Conservation (phyloP, 1,140 invertebrate genomes). For the Meloidogyne floridensis region DNA sequence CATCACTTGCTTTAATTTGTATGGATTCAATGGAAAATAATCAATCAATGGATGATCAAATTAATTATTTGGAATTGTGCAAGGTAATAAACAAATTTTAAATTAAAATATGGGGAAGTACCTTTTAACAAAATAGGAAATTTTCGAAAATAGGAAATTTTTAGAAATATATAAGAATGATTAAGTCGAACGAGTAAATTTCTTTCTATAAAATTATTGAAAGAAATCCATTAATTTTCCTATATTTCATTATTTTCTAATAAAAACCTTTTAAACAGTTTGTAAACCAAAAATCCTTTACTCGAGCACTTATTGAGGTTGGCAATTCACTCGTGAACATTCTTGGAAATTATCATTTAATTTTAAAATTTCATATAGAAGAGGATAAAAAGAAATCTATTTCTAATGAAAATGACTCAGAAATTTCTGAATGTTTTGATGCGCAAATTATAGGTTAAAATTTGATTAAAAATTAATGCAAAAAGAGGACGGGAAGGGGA, state of each 20-base stretch:
- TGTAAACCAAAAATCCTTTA: not conserved
- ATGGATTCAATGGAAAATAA: not conserved
- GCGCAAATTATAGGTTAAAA: not conserved
- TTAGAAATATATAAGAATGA: no score
- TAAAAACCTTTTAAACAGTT: not conserved
- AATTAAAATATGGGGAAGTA: no score
- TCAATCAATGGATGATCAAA: slow-evolving; percentile 49
- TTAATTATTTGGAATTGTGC: slow-evolving; percentile 53
- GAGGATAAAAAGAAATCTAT: slow-evolving; percentile 48
- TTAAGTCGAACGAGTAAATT: not conserved
- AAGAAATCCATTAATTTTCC: not conserved
- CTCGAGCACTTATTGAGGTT: slow-evolving; percentile 47
- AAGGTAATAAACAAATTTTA: slow-evolving; percentile 25
- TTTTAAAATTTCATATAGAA: slow-evolving; percentile 54
- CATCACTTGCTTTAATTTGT: slow-evolving; percentile 45
- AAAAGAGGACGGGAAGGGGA: no score
- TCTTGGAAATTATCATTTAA: slow-evolving; percentile 50
- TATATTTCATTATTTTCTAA: not conserved
- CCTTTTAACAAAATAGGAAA: no score
- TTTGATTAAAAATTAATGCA: no score
- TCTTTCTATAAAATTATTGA: not conserved
- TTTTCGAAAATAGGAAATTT: no score
- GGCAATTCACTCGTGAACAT: slow-evolving; percentile 52
- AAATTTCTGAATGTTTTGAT: not conserved
- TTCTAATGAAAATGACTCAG: not conserved